Percentiles rank a stretch among this genome's conserved stretches.
These are phyloP conservation scores for Dromiciops gliroides DNA, from an alignment of 2,113 vertebrate species.

Conservation along the genomic window DNA sequence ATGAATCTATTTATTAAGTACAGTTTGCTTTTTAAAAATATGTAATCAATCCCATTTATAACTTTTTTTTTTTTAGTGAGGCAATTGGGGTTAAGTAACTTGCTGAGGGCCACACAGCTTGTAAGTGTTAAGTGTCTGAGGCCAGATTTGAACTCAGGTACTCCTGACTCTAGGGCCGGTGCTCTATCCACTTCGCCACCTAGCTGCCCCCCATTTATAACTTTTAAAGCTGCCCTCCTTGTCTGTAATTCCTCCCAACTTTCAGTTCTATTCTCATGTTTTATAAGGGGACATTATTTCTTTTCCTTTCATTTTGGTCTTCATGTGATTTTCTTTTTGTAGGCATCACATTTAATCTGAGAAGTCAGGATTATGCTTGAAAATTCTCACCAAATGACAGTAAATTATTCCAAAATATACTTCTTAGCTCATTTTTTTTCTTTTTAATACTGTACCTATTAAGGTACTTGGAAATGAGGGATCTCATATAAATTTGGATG, in stretches of 20 bases:
- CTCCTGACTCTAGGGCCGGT: no score
- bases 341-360: background rate
- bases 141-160: no score
- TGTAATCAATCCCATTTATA: background rate
- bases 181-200: no score
- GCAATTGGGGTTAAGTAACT: no score
- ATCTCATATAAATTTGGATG: background rate
- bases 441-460: slow-evolving; percentile 12
- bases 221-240: background rate
- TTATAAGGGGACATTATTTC: background rate
- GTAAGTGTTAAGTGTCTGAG: no score
- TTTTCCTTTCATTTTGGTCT: background rate
- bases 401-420: background rate
- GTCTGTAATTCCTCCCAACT: background rate
- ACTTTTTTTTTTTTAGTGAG: no score
- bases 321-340: background rate
- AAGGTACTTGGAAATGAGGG: background rate
- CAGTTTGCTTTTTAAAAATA: background rate
- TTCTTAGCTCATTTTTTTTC: background rate
- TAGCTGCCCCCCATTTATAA: no score
- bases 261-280: background rate
- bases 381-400: background rate
- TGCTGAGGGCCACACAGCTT: no score
- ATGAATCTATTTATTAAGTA: background rate
- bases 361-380: background rate